A percentile compares a stretch with the other conserved stretches of the same genome.
Evolutionary conservation across 2,113 vertebrate genomes (phyloP).

Genomic region (Erpornis zantholeuca): DNA sequence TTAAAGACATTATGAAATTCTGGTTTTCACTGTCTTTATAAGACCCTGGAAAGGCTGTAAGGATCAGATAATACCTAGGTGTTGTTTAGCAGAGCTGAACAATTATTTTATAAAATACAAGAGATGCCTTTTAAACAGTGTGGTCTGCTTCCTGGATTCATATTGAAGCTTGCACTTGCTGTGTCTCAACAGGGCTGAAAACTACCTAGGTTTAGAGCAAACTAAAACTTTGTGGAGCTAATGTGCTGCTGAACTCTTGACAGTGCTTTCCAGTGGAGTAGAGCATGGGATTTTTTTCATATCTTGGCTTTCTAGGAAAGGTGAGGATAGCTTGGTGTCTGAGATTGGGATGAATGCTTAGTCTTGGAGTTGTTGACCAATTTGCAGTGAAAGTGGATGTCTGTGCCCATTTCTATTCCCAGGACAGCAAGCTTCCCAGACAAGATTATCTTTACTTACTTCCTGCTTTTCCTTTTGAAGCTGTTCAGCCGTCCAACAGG

Average conservation of each 20-base stretch:
- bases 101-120: neutral
- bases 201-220: neutral
- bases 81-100: neutral
- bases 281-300: neutral
- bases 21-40: neutral
- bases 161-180: neutral
- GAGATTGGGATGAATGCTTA: neutral
- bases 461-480: neutral
- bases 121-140: neutral
- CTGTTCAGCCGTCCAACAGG: neutral
- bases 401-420: neutral
- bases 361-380: neutral
- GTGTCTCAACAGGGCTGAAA: neutral
- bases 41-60: neutral
- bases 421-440: neutral
- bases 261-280: fast-evolving
- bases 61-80: neutral
- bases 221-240: neutral
- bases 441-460: neutral
- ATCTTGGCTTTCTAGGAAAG: neutral
- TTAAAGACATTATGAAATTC: neutral
- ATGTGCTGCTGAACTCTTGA: neutral
- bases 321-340: neutral
- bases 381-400: neutral
- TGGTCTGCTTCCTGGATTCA: neutral